Evolutionary conservation across 1,140 invertebrate genomes (phyloP), one percentile per base, ranked within the genome.

Genomic region (Drosophila rhopaloa): DNA sequence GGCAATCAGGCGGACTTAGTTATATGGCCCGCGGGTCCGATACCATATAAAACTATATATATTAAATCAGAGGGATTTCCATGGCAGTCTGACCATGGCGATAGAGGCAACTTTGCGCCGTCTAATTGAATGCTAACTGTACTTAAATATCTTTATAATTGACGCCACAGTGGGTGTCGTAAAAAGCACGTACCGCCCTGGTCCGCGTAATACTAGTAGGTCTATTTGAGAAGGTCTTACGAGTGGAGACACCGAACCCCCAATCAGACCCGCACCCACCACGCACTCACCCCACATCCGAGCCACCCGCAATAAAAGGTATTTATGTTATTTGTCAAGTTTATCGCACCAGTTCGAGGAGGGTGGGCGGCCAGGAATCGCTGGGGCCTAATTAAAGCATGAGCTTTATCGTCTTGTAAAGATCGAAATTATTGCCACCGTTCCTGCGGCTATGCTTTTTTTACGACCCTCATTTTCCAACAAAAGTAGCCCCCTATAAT

Each of bases 121-220:
- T 79, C 72, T 88, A 89, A 89, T 89, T 89, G 84, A 68, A 78
- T 83, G 84, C 77, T 89, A 89, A 89, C 80, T 89, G 84, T 89
- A 90, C 85, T 89, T 84, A 90, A 89, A 89, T 89, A 89, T 89
- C 77, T 89, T 85, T 89, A 90, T 89, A 89, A 89, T 89, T 89
- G 85, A 79, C 84, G 85, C 84, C 84, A 89, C 73, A 54, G 56
- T 62, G 72, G 77, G 85, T 84, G 84, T 84, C 84, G 54, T 88
- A 88, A 88, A 88, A 74, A 43, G 61, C 54, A 76, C 54, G 65
- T 75, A 89, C 57, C 58, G 68, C 68, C n/a, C 1, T 37, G 66
- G 44, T 71, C 53, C 68, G 68, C 84, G 84, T 88, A 88, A 89
- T 84, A 88, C 84, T 76, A 68, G 83, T 88, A 88, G 84, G 68